Evolutionary conservation across 2,888 invertebrate species (phyloP).

Genomic region (Oligia fasciuncula): DNA sequence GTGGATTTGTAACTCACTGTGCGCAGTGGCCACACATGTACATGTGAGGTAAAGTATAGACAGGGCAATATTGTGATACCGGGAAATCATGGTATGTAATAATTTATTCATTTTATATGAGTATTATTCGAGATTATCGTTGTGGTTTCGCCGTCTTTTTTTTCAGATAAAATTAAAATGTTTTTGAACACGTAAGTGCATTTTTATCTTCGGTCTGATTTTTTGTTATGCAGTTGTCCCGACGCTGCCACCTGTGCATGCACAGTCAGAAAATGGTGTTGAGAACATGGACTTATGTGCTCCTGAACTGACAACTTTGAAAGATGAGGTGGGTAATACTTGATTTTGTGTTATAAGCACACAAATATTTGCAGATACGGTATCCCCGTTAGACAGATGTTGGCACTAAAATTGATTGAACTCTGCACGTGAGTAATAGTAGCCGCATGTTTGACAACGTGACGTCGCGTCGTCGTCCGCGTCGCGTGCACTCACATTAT

Average conservation of each 20-base stretch:
- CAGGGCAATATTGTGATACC: conserved; percentile 53
- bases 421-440: conserved; percentile 2
- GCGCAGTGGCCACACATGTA: conserved; percentile 19
- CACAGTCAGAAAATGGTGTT: conserved; percentile 63
- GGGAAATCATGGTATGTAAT: conserved; percentile 71
- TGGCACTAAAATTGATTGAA: conserved; percentile 8
- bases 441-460: conserved; percentile 38
- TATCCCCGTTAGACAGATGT: not conserved
- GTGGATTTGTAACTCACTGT: conserved; percentile 59
- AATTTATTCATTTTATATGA: conserved; percentile 56
- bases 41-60: conserved; percentile 68
- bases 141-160: conserved; percentile 60
- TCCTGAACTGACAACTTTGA: conserved; percentile 59
- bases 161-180: conserved; percentile 68
- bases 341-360: not conserved
- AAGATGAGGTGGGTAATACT: conserved; percentile 71
- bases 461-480: conserved; percentile 14
- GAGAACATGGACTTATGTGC: conserved; percentile 72
- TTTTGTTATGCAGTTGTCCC: conserved; percentile 76
- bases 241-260: conserved; percentile 58
- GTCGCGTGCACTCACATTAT: conserved; percentile 1
- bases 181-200: conserved; percentile 60
- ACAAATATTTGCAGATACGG: not conserved
- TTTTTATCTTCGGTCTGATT: conserved; percentile 72
- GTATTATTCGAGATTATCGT: conserved; percentile 51